Conservation (phyloP, 2,113 vertebrate genomes). For the Leucoraja erinaceus region DNA sequence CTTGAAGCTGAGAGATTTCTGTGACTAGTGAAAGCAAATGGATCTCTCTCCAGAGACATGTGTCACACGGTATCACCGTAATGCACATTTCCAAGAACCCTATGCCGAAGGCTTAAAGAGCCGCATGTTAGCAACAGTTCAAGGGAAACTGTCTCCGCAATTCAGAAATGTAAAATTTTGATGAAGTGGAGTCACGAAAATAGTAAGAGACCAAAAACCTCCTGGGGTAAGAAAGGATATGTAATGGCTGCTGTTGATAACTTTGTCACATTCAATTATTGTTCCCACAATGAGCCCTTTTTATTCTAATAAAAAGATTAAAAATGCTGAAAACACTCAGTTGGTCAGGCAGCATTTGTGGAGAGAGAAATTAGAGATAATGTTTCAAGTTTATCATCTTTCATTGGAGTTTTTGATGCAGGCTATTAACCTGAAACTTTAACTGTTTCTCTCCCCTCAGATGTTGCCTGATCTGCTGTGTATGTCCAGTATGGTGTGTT, state of each 20-base stretch:
- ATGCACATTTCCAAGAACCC: constrained; percentile 21
- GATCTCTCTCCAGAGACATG: neutral
- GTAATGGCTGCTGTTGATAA: neutral
- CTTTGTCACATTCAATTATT: constrained; percentile 4
- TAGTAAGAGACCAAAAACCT: constrained; percentile 39
- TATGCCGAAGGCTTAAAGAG: constrained; percentile 44
- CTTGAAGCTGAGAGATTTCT: neutral
- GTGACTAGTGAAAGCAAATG: neutral
- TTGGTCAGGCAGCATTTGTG: no score
- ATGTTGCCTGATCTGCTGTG: no score
- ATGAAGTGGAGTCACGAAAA: constrained; percentile 46
- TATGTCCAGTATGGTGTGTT: no score
- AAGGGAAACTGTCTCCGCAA: constrained; percentile 49
- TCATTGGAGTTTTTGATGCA: no score
- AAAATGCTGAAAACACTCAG: no score
- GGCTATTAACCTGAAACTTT: no score
- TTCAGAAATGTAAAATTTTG: constrained; percentile 48
- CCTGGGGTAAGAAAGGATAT: neutral
- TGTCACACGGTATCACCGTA: neutral
- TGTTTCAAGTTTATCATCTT: no score
- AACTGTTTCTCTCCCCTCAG: no score
- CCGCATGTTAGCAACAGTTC: constrained; percentile 50
- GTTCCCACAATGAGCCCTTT: neutral
- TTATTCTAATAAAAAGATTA: no score
- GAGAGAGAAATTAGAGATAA: no score